A percentile compares a stretch with the other conserved stretches of the same genome.
Conservation (phyloP, 2,888 invertebrate species). For the Meta bourneti region DNA sequence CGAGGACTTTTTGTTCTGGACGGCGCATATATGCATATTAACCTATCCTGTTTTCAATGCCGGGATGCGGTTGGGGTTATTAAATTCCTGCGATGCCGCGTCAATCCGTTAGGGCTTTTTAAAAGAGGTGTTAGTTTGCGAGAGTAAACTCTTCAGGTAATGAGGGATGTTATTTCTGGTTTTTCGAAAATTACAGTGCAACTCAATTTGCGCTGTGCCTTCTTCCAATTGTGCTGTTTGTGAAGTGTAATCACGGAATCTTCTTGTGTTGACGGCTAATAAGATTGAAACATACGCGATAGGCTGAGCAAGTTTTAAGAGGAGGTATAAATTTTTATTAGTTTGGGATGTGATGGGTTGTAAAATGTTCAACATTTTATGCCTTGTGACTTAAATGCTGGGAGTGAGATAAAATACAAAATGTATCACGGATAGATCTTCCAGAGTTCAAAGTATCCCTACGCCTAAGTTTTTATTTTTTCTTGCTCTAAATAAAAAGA, state of each 20-base stretch:
- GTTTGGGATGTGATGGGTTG: neutral
- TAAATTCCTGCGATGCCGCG: conserved; percentile 14
- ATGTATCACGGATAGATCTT: neutral
- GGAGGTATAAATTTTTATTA: neutral
- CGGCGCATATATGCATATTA: conserved; percentile 36
- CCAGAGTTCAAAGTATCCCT: neutral
- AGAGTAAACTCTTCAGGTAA: neutral
- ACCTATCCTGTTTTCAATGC: conserved; percentile 47
- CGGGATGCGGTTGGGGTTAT: conserved; percentile 37
- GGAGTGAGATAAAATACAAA: neutral
- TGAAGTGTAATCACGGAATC: neutral
- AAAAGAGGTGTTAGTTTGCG: neutral
- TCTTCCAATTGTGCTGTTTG: neutral
- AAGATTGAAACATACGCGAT: neutral
- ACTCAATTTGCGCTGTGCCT: neutral
- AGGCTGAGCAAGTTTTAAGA: neutral
- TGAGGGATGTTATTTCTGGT: neutral
- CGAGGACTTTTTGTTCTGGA: conserved; percentile 26
- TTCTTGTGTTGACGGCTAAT: neutral
- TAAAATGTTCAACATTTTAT: neutral
- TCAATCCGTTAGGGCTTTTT: no score
- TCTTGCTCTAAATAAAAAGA: no score
- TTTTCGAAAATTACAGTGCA: neutral
- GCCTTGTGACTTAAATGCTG: neutral
- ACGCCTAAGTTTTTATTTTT: neutral